These are phyloP conservation scores for Prionailurus bengalensis DNA, from an alignment of 2,113 vertebrate species.

Conservation along the genomic window DNA sequence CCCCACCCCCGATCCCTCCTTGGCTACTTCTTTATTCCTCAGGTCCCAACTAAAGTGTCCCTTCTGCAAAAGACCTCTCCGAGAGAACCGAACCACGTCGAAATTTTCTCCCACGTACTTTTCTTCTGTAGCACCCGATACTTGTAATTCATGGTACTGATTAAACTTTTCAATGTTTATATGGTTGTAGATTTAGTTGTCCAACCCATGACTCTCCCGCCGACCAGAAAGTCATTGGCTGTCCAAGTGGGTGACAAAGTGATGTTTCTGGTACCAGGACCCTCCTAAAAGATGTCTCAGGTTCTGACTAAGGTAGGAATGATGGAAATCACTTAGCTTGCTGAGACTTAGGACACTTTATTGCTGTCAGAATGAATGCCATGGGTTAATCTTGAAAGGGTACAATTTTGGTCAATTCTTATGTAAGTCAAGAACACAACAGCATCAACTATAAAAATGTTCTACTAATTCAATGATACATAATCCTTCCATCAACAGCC, in stretches of 20 bases:
- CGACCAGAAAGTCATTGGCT: background rate
- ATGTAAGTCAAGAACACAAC: background rate
- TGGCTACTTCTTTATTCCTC: background rate
- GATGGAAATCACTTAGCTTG: background rate
- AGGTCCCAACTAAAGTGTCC: constrained; percentile 20
- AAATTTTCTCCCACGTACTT: background rate
- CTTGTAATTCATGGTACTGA: background rate
- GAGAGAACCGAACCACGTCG: background rate
- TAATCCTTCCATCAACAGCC: background rate
- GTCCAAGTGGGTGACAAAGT: background rate
- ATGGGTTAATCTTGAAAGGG: background rate
- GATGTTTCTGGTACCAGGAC: background rate
- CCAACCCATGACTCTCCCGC: background rate
- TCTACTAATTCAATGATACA: background rate
- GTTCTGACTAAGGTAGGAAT: background rate
- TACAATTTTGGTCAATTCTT: background rate
- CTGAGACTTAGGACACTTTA: background rate
- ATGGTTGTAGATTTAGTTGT: constrained; percentile 7
- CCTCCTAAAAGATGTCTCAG: background rate
- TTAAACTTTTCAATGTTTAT: background rate
- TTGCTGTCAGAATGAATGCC: background rate
- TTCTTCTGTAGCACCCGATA: background rate
- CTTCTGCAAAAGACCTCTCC: background rate
- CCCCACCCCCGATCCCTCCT: background rate
- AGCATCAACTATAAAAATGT: background rate